Conservation (phyloP, 2,797 vertebrate species). For the Gymnoscopelus microlampas region DNA sequence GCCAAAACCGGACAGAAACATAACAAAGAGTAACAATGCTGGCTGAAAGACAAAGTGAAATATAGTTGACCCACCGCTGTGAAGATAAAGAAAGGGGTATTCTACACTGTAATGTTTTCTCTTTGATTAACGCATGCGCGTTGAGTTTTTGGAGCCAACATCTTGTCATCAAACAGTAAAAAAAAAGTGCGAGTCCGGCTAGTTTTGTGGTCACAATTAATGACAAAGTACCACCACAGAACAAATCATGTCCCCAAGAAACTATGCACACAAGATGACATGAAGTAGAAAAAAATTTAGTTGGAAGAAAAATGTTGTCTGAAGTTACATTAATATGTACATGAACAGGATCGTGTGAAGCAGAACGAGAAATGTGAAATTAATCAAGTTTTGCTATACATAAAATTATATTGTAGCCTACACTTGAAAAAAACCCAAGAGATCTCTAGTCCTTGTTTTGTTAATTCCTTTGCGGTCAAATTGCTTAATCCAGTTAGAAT, state of each 20-base stretch:
- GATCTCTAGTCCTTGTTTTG: neutral
- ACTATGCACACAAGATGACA: neutral
- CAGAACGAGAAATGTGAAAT: neutral
- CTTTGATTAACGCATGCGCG: constrained; percentile 15
- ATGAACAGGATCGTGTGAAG: neutral
- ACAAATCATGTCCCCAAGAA: constrained; percentile 2
- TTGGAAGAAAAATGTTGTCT: too few species aligned
- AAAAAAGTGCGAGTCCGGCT: neutral
- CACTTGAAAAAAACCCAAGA: too few species aligned
- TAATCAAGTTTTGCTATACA: neutral
- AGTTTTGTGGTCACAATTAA: neutral
- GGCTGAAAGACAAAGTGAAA: constrained; percentile 28
- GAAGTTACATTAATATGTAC: too few species aligned
- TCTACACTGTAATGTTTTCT: constrained; percentile 11
- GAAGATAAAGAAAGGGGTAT: constrained; percentile 4
- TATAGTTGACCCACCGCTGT: constrained; percentile 3
- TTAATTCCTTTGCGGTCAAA: neutral
- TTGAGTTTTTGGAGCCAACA: constrained; percentile 13
- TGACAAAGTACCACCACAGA: neutral
- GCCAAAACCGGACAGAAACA: constrained; percentile 44
- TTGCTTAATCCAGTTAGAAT: neutral
- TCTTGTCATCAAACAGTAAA: constrained; percentile 1
- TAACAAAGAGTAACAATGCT: constrained; percentile 49
- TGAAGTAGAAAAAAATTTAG: neutral
- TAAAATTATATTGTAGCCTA: neutral